phyloP scores from a whole-genome alignment of 2,113 vertebrate species.

The Lepus europaeus region DNA sequence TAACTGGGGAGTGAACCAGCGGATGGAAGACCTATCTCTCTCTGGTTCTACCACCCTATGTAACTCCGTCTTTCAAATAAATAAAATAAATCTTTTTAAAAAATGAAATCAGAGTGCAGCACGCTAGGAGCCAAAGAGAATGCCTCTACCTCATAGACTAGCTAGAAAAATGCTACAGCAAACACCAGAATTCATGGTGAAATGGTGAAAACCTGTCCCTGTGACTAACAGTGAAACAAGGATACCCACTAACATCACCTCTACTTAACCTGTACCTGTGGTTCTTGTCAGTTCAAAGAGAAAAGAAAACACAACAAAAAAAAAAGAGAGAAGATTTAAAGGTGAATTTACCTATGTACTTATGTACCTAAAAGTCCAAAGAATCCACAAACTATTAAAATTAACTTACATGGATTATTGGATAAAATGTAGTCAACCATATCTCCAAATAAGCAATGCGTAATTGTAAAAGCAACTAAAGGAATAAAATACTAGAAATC shows the following conservation, averaged over 20 bases:
- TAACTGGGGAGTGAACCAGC: too few relatives aligned
- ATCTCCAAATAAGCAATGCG: neutral
- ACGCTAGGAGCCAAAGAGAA: constrained; percentile 3
- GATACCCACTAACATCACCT: neutral
- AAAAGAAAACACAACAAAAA: neutral
- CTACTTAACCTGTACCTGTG: neutral
- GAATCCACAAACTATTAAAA: neutral
- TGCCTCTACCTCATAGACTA: neutral
- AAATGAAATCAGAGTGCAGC: neutral
- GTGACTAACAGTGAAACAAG: neutral
- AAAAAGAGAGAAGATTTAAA: neutral
- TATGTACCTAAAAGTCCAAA: neutral
- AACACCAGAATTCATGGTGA: neutral
- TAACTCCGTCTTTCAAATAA: too few relatives aligned
- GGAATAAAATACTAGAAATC: constrained; percentile 29
- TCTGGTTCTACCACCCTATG: too few relatives aligned
- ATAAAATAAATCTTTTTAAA: neutral
- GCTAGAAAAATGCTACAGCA: neutral
- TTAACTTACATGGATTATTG: neutral
- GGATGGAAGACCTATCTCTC: too few relatives aligned
- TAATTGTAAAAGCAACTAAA: constrained; percentile 7
- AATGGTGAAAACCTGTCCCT: neutral
- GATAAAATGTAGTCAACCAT: neutral
- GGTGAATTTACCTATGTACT: neutral
- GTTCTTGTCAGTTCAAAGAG: neutral